phyloP scores from a whole-genome alignment of 2,888 invertebrate genomes.

The Meganola albula region DNA sequence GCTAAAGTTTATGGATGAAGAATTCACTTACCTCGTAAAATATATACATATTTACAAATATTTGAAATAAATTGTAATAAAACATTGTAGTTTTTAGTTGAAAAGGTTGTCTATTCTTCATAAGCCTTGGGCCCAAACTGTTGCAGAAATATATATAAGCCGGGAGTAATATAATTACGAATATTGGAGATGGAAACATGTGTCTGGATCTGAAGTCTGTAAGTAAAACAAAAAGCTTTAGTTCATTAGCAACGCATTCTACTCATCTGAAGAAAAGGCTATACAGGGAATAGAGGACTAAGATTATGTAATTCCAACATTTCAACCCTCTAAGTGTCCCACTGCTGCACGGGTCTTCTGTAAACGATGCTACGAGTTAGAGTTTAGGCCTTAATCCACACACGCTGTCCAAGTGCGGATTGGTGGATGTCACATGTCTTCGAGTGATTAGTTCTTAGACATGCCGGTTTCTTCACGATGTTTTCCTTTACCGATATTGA shows the following conservation, averaged over 20 bases:
- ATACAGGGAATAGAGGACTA: background rate
- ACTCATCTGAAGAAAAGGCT: background rate
- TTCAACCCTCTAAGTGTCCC: no score
- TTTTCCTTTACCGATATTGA: no score
- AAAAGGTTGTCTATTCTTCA: slow-evolving; percentile 81
- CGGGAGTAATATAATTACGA: slow-evolving; percentile 11
- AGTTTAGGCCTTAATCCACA: background rate
- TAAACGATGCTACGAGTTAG: background rate
- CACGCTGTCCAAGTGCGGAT: background rate
- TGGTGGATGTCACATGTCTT: no score
- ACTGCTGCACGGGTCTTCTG: background rate
- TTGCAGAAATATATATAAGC: slow-evolving; percentile 26
- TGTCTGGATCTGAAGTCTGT: slow-evolving; percentile 29
- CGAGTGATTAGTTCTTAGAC: no score
- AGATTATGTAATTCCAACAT: no score
- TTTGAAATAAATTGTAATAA: slow-evolving; percentile 86
- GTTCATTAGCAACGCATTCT: background rate
- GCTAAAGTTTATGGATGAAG: slow-evolving; percentile 1
- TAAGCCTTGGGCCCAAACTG: slow-evolving; percentile 39
- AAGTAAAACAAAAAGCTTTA: background rate
- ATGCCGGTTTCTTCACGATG: no score
- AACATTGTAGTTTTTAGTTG: slow-evolving; percentile 82
- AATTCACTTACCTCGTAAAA: slow-evolving; percentile 22
- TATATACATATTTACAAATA: slow-evolving; percentile 20
- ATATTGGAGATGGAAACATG: slow-evolving; percentile 16